phyloP scores from a whole-genome alignment of 2,797 vertebrate species.

The Cheirogaleus major region DNA sequence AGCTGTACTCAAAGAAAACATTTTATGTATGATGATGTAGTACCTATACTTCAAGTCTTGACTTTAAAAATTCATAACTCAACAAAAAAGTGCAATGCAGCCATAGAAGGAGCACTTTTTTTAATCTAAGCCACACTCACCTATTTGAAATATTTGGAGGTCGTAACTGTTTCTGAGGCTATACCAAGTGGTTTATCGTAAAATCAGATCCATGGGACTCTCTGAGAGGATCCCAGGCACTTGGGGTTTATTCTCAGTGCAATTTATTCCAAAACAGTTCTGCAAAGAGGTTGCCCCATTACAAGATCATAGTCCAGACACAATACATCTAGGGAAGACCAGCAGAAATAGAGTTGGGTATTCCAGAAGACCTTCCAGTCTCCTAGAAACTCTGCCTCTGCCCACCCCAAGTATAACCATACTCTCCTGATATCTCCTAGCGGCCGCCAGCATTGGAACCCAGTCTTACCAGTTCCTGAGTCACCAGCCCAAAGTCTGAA shows the following conservation, averaged over 20 bases:
- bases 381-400: background rate
- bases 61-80: background rate
- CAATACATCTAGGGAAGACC: background rate
- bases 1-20: background rate
- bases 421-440: background rate
- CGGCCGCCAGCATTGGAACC: background rate
- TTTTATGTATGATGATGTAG: background rate
- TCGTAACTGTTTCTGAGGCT: background rate
- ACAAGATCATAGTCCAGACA: too few species aligned
- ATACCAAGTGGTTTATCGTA: background rate
- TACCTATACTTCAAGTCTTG: background rate
- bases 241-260: background rate
- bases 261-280: background rate
- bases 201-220: background rate
- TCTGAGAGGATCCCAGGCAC: background rate
- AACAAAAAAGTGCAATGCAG: background rate
- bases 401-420: background rate
- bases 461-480: constrained; percentile 56
- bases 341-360: background rate
- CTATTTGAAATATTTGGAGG: background rate
- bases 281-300: background rate
- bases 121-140: background rate
- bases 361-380: background rate
- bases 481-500: background rate
- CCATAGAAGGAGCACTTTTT: background rate